Evolutionary conservation across 2,888 invertebrate genomes (phyloP), one percentile per base, ranked within the genome.

Genomic region (Phasia obesa): DNA sequence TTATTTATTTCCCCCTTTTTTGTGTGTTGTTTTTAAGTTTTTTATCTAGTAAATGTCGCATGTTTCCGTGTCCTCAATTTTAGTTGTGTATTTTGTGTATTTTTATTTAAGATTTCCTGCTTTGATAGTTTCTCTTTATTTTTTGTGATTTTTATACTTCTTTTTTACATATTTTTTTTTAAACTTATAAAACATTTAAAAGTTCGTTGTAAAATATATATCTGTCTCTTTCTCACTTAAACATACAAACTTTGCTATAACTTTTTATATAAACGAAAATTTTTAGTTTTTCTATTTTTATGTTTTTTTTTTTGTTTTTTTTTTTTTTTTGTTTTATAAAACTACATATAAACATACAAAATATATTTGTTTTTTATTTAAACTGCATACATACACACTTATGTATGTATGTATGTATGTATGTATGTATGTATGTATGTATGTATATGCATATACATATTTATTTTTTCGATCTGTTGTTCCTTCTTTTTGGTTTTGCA

Each of bases 51-150:
- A 85, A 84, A 85, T 82, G 85, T 86, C 84, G 86, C 86, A 86
- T 87, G 86, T 86, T 86, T 86, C 84, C 85, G 86, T 86, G 86
- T 87, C 84, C 85, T 84, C 85, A 85, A 84, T 85, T 84, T 85
- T 84, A 82, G 78, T 79, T 84, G 57, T 78, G 70, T 75, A 38
- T 51, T 74, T 74, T 25, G 31, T 60, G 57, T 35, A 19, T 42
- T 79, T 78, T 79, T 76, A 77, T 81, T 76, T 79, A 76, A 82
- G 75, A 78, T 79, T 81, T 85, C 81, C 81, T 78, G 74, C 81
- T 83, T 75, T 83, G 75, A 75, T 78, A 74, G 70, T 64, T 79
- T 67, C 9, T 13, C n/a, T 64, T 13, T 67, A 70, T 81, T 55
- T 57, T 38, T 25, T 71, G 59, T 79, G 67, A 75, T 79, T 79